These are phyloP conservation scores for Melanerpes formicivorus DNA, from an alignment of 2,113 vertebrate genomes.

Conservation along the genomic window DNA sequence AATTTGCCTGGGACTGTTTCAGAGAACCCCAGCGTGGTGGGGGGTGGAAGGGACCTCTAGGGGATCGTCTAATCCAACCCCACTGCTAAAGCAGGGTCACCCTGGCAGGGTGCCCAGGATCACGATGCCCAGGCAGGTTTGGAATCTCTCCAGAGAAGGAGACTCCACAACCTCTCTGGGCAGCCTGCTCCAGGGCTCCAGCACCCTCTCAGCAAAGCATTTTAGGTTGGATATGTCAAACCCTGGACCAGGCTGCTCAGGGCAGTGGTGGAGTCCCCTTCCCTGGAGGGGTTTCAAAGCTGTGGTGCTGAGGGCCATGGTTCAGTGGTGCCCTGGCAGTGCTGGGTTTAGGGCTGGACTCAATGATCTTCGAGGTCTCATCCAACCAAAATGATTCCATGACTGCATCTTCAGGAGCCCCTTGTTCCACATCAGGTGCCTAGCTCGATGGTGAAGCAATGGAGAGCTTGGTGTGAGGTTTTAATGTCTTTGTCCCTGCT, in stretches of 20 bases:
- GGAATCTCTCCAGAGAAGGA: too few relatives aligned
- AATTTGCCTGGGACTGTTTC: too few relatives aligned
- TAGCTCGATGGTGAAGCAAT: rapidly evolving
- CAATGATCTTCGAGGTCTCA: neutral
- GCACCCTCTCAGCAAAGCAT: too few relatives aligned
- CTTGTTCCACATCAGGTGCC: neutral
- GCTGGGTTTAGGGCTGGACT: neutral
- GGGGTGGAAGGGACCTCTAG: too few relatives aligned
- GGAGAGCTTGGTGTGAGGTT: neutral
- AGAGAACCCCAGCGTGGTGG: too few relatives aligned
- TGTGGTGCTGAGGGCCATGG: neutral
- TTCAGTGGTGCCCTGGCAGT: neutral
- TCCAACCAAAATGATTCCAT: neutral
- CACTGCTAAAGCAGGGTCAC: too few relatives aligned
- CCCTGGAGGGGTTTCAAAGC: neutral
- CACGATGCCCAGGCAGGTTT: too few relatives aligned
- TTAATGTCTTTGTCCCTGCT: neutral
- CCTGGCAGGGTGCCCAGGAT: too few relatives aligned
- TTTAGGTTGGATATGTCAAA: neutral
- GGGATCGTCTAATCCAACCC: too few relatives aligned
- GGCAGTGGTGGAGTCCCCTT: neutral
- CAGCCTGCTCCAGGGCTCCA: neutral
- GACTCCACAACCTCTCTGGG: too few relatives aligned
- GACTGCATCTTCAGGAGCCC: neutral
- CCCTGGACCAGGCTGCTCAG: neutral